Percentiles rank a stretch among this genome's conserved stretches.
Conservation (phyloP, 1,140 invertebrate species). For the Trypoxylus dichotomus region DNA sequence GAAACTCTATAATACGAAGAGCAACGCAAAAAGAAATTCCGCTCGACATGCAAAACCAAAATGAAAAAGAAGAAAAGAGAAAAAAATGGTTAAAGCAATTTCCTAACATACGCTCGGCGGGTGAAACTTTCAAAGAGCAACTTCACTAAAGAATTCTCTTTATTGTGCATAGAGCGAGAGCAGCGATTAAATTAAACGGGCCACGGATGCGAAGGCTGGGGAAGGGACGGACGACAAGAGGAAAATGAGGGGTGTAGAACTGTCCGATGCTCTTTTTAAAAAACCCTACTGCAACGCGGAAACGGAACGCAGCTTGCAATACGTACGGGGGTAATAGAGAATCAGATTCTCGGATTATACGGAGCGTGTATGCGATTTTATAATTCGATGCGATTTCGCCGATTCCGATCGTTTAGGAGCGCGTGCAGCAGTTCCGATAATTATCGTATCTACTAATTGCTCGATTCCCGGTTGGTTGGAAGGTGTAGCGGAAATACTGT, state of each 20-base stretch:
- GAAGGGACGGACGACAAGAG: no score
- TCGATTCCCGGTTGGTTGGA: not conserved
- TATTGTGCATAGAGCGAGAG: conserved; percentile 2
- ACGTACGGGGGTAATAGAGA: not conserved
- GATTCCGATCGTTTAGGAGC: not conserved
- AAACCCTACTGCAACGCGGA: conserved; percentile 5
- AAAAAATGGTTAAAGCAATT: conserved; percentile 7
- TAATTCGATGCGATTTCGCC: not conserved
- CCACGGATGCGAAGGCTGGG: not conserved
- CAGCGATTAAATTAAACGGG: conserved; percentile 21
- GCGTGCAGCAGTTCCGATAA: not conserved
- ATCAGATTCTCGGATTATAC: not conserved
- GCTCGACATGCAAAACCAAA: not conserved
- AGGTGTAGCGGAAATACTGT: not conserved
- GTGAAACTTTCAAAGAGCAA: conserved; percentile 2
- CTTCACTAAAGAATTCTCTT: conserved; percentile 24
- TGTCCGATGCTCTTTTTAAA: not conserved
- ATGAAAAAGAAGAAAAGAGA: not conserved
- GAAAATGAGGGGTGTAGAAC: no score
- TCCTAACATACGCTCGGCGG: not conserved
- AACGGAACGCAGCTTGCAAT: not conserved
- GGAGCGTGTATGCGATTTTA: not conserved
- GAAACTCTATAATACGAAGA: not conserved
- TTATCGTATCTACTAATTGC: conserved; percentile 6
- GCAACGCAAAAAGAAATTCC: not conserved